Evolutionary conservation across 2,113 vertebrate species (phyloP), one percentile per base, ranked within the genome.

Genomic region (Coreoperca whiteheadi): DNA sequence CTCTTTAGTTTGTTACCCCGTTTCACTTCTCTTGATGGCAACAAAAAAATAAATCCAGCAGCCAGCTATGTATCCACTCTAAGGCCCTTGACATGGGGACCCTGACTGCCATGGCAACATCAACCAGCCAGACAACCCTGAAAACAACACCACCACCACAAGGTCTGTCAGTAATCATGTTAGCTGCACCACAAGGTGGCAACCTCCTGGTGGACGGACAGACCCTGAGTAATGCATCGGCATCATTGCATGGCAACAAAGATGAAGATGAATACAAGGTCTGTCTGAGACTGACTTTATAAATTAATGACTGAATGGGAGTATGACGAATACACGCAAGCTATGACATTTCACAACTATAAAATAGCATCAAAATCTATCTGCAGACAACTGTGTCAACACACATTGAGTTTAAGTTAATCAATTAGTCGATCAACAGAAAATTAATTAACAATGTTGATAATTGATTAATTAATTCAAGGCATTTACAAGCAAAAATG

Each of bases 21-120:
- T 23, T 9, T 51, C 11, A 74, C 25, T 69, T 84, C 64, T 75
- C 67, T 41, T 34, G 66, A 67, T 68, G 71, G 79, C 60, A 53
- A 73, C 63, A 59, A 51, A 84, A 77, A 37, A 64, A 69, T 76
- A 69, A 74, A 81, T 73, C 57, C 34, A 86, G 74, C 72, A 64
- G 69, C 70, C 18, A 34, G 41, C 41, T 20, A 63, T 81, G 53
- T 79, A 65, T 48, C 37, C 51, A 56, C 71, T 81, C 46, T 2
- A 25, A 6, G 66, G 82, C 54, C 87, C 82, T 88, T 91, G 79
- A 93, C 85, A 90, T n/a, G 0, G 15, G 71, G 79, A 88, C 87
- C 77, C 67, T 71, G 85, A 74, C 78, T 81, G 68, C 57, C 84
- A 89, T 87, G 71, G 75, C 61, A 86, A 89, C 84, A 67, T 57